Conservation (phyloP, 2,888 invertebrate species). For the Meliscaeva auricollis region DNA sequence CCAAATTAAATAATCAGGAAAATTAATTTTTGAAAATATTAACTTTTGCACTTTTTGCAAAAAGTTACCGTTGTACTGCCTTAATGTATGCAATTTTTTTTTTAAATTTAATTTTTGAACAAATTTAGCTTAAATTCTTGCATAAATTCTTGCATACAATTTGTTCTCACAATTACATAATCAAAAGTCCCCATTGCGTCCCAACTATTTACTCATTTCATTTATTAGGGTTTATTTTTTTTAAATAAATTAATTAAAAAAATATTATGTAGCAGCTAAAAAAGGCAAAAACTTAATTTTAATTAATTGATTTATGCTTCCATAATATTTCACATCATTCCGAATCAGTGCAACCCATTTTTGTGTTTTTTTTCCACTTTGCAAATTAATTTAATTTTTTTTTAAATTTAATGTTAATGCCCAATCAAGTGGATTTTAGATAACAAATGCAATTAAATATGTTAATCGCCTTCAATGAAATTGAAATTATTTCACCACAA, state of each 20-base stretch:
- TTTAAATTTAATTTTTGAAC: too few species aligned
- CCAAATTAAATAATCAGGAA: too few species aligned
- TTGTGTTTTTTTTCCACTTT: background rate
- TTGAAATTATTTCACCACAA: slow-evolving; percentile 35
- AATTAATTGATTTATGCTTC: slow-evolving; percentile 11
- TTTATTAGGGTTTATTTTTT: background rate
- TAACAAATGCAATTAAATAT: slow-evolving; percentile 57
- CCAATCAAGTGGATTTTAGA: slow-evolving; percentile 44
- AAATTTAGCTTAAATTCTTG: too few species aligned
- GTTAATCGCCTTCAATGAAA: slow-evolving; percentile 42
- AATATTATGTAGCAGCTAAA: background rate
- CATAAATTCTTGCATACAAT: too few species aligned
- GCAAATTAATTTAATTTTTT: slow-evolving; percentile 5
- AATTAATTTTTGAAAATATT: too few species aligned
- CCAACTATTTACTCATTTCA: background rate
- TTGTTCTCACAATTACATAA: too few species aligned
- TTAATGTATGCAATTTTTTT: too few species aligned
- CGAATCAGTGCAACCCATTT: slow-evolving; percentile 10
- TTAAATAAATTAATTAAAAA: background rate
- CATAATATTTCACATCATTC: background rate
- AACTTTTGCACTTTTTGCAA: too few species aligned
- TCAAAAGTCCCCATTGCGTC: too few species aligned
- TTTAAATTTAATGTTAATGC: slow-evolving; percentile 19
- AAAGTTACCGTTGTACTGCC: too few species aligned
- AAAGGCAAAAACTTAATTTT: background rate